Conservation (phyloP, 1,140 invertebrate species). For the Plodia interpunctella region DNA sequence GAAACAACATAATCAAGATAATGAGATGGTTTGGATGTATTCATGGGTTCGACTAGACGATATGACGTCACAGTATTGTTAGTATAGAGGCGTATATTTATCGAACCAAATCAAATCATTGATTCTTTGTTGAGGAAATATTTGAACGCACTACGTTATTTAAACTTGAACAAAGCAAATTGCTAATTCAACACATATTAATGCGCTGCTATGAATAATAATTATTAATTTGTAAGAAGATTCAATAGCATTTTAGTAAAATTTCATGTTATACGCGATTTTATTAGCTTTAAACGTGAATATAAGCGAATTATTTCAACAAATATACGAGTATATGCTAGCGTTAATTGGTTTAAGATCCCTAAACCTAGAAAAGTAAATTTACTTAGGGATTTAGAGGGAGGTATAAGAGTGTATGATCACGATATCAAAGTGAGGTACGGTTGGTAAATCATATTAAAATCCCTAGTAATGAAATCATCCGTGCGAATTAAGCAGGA, state of each 20-base stretch:
- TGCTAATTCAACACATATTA: too few species aligned
- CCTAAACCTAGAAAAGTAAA: background rate
- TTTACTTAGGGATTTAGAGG: background rate
- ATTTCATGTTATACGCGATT: too few species aligned
- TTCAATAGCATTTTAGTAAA: too few species aligned
- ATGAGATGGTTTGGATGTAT: background rate
- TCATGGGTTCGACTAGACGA: background rate
- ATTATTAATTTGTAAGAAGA: too few species aligned
- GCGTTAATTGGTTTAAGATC: too few species aligned
- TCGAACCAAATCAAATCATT: background rate
- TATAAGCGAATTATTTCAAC: too few species aligned
- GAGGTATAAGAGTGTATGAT: background rate
- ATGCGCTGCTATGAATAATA: too few species aligned
- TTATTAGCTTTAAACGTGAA: too few species aligned
- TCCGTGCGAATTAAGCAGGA: background rate
- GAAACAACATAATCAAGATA: slow-evolving; percentile 6
- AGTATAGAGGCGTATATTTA: background rate
- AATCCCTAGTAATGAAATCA: background rate
- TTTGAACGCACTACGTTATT: too few species aligned
- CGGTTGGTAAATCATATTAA: slow-evolving; percentile 2
- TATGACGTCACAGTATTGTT: background rate
- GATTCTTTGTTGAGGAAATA: background rate
- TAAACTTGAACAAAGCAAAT: too few species aligned
- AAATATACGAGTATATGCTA: too few species aligned
- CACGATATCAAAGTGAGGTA: background rate